Conservation (phyloP, 2,888 invertebrate genomes). For the Sesamia inferens region DNA sequence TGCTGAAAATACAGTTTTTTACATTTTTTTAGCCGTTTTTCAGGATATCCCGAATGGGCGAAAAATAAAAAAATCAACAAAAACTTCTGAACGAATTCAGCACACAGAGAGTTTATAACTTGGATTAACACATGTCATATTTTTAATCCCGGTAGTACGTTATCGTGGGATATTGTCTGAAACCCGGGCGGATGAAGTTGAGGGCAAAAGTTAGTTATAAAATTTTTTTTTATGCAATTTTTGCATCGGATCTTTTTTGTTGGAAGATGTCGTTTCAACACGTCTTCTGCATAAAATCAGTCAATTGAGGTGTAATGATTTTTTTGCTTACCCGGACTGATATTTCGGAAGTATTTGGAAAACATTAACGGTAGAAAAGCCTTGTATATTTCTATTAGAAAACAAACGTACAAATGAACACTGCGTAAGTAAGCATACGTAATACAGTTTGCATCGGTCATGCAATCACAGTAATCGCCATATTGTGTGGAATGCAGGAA, state of each 20-base stretch:
- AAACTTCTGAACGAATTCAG: neutral
- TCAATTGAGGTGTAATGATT: too few species aligned
- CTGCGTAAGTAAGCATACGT: neutral
- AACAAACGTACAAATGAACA: conserved; percentile 9
- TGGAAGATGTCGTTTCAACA: neutral
- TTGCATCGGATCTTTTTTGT: neutral
- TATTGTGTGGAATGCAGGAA: conserved; percentile 50
- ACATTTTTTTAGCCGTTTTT: neutral
- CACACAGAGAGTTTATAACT: neutral
- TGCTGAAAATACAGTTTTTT: too few species aligned
- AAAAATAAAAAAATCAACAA: neutral
- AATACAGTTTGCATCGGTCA: conserved; percentile 1
- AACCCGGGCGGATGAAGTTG: neutral
- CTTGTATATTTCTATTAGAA: neutral
- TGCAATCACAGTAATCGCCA: conserved; percentile 31
- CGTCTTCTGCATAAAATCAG: neutral
- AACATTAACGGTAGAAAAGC: too few species aligned
- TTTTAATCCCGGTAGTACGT: neutral
- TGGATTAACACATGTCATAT: neutral
- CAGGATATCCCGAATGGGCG: neutral
- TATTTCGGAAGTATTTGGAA: neutral
- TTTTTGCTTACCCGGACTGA: too few species aligned
- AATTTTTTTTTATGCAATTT: neutral
- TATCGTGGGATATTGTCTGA: neutral
- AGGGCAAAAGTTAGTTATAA: neutral